Percentiles rank a stretch among this genome's conserved stretches.
Conservation (phyloP, 1,140 invertebrate species). For the Ostrea denselamellosa region DNA sequence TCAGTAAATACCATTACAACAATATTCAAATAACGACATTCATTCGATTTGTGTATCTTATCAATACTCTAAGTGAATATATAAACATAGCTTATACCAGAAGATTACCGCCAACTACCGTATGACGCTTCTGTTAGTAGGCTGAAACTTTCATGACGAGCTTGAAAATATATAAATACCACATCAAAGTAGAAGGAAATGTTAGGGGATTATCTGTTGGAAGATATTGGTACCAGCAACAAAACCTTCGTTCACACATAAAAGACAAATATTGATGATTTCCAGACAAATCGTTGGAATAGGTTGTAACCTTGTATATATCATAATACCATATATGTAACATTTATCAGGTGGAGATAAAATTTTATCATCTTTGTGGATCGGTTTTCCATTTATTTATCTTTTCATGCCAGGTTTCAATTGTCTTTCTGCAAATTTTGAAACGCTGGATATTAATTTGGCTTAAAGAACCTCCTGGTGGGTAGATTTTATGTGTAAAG, state of each 20-base stretch:
- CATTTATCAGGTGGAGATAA: neutral
- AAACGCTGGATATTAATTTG: conserved; percentile 22
- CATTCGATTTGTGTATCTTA: conserved; percentile 36
- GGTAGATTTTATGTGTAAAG: conserved; percentile 18
- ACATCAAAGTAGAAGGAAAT: neutral
- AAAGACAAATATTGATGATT: neutral
- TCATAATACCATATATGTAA: neutral
- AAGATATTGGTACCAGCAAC: neutral
- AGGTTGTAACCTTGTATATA: neutral
- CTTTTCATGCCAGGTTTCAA: conserved; percentile 27
- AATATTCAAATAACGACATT: conserved; percentile 36
- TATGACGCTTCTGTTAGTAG: neutral
- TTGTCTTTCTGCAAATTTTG: conserved; percentile 8
- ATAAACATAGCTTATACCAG: conserved; percentile 8
- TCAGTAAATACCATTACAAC: conserved; percentile 37
- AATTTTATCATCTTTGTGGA: neutral
- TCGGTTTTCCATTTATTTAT: conserved; percentile 8
- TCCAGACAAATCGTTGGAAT: too few relatives aligned
- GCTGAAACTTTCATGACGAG: neutral
- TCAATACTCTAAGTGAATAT: conserved; percentile 32
- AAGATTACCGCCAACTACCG: conserved; percentile 1
- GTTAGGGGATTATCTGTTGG: neutral
- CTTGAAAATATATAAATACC: neutral
- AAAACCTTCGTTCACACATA: neutral
- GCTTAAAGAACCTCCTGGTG: conserved; percentile 13